phyloP scores from a whole-genome alignment of 2,113 vertebrate species.

The Todiramphus chloris region DNA sequence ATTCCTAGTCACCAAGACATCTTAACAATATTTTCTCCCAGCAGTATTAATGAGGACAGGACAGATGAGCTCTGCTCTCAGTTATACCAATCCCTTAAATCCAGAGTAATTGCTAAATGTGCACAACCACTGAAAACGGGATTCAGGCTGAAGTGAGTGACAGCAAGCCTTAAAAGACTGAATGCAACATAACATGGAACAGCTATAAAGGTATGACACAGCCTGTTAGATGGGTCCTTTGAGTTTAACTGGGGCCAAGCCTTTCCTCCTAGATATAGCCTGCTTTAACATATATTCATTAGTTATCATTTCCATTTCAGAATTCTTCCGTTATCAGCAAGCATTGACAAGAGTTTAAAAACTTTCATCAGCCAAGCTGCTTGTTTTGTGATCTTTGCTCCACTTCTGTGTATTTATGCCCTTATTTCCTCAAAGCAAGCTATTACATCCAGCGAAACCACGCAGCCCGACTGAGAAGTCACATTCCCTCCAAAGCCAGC shows the following conservation, averaged over 20 bases:
- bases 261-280: neutral
- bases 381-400: neutral
- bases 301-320: neutral
- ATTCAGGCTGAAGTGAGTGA: neutral
- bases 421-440: neutral
- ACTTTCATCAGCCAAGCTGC: neutral
- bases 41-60: neutral
- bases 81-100: neutral
- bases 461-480: neutral
- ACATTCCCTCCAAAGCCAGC: neutral
- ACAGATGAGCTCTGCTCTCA: neutral
- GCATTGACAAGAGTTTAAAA: neutral
- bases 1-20: slow-evolving; percentile 10
- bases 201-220: neutral
- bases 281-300: neutral
- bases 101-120: neutral
- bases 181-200: neutral
- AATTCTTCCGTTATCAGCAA: neutral
- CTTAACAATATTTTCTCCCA: neutral
- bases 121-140: neutral
- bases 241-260: neutral
- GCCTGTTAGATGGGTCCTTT: neutral
- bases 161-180: neutral
- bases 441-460: neutral
- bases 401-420: neutral